phyloP scores from a whole-genome alignment of 2,113 vertebrate genomes.

The Gymnorhina tibicen region DNA sequence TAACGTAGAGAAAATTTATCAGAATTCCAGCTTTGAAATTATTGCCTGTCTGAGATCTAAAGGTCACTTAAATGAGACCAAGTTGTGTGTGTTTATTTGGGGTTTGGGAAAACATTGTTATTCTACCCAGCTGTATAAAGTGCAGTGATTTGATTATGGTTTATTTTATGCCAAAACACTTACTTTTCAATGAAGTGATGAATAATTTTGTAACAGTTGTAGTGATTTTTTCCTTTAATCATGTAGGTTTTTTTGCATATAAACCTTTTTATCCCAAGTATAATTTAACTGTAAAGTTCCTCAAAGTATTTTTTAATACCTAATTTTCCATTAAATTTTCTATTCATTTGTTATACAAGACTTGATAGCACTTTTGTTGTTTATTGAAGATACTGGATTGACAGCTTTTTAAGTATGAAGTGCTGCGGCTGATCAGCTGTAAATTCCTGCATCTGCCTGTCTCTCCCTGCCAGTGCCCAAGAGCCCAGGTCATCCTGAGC shows the following conservation, averaged over 20 bases:
- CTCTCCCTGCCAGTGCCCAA: background rate
- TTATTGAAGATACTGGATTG: background rate
- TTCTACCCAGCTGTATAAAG: background rate
- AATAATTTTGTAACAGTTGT: background rate
- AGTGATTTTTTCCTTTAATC: background rate
- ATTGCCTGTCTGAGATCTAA: constrained; percentile 33
- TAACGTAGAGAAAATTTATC: constrained; percentile 34
- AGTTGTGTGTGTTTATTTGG: constrained; percentile 19
- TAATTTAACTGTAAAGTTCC: background rate
- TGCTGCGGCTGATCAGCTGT: background rate
- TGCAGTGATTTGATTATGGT: background rate
- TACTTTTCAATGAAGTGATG: background rate
- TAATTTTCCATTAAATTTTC: background rate
- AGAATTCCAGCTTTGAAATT: constrained; percentile 39
- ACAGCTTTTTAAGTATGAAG: background rate
- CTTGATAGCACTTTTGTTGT: background rate
- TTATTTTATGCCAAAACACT: background rate
- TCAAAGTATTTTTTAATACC: background rate
- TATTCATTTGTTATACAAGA: background rate
- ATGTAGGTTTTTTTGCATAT: background rate
- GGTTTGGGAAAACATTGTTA: background rate
- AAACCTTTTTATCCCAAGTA: background rate
- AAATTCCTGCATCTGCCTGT: background rate
- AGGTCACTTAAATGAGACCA: constrained; percentile 34
- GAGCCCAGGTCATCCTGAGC: background rate